A percentile compares a stretch with the other conserved stretches of the same genome.
These are phyloP conservation scores for Portevinia maculata DNA, from an alignment of 2,888 invertebrate species.

Conservation along the genomic window DNA sequence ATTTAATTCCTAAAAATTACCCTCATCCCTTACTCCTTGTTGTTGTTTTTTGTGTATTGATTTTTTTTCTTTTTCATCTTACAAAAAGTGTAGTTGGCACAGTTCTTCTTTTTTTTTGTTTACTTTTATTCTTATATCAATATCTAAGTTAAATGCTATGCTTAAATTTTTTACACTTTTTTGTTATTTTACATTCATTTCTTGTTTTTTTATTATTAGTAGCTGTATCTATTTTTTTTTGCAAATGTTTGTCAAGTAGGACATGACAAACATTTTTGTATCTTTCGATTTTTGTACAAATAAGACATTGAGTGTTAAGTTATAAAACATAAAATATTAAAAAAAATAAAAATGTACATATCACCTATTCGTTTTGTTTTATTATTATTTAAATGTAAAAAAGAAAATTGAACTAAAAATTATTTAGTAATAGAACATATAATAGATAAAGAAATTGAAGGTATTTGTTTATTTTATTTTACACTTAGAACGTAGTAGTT, in stretches of 20 bases:
- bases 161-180: constrained; percentile 66
- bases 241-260: constrained; percentile 26
- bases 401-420: constrained; percentile 62
- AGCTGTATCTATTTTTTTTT: constrained; percentile 38
- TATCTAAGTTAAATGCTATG: constrained; percentile 75
- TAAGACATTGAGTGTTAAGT: constrained; percentile 48
- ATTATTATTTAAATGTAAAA: constrained; percentile 30
- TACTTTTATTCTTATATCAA: constrained; percentile 79
- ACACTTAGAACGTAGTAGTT: constrained; percentile 58
- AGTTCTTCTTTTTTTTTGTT: constrained; percentile 66
- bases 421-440: constrained; percentile 38
- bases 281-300: constrained; percentile 59
- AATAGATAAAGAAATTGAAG: constrained; percentile 26
- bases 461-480: constrained; percentile 36
- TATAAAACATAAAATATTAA: constrained; percentile 50
- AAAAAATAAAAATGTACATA: constrained; percentile 70
- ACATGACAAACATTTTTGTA: constrained; percentile 1
- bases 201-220: constrained; percentile 31
- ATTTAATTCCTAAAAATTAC: constrained; percentile 54
- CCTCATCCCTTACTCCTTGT: constrained; percentile 56
- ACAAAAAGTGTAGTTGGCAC: constrained; percentile 73
- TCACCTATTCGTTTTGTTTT: constrained; percentile 65
- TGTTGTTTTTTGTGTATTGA: constrained; percentile 33
- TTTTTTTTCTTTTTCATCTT: constrained; percentile 62
- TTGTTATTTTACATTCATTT: constrained; percentile 44